Conservation (phyloP, 2,113 vertebrate genomes). For the Cathartes aura region DNA sequence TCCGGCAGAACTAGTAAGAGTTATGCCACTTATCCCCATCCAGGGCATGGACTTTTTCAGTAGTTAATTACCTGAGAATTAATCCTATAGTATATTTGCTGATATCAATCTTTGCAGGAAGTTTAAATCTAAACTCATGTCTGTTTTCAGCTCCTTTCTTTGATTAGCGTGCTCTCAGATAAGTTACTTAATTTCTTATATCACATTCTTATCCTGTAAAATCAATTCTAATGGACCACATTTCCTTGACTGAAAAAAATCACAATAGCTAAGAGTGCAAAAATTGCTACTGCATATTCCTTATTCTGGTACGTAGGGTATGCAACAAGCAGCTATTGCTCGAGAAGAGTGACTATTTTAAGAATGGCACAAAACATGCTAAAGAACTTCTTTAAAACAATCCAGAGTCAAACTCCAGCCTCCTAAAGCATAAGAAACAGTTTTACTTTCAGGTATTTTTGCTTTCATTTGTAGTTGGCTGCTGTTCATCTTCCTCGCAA, state of each 20-base stretch:
- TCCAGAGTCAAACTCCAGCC: neutral
- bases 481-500: neutral
- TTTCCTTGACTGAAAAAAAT: neutral
- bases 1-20: neutral
- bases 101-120: neutral
- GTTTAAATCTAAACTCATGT: neutral
- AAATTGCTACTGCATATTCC: neutral
- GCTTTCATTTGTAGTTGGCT: neutral
- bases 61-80: neutral
- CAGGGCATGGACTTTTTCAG: neutral
- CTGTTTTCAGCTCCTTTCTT: neutral
- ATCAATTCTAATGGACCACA: neutral
- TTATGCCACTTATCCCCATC: neutral
- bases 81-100: neutral
- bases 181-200: neutral
- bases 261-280: neutral
- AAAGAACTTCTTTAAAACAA: neutral
- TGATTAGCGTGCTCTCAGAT: neutral
- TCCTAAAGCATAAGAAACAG: neutral
- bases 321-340: neutral
- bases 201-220: neutral
- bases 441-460: neutral
- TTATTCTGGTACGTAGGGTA: fast-evolving
- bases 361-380: neutral
- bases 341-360: neutral